These are phyloP conservation scores for Lemur catta DNA, from an alignment of 2,797 vertebrate species.

Conservation along the genomic window DNA sequence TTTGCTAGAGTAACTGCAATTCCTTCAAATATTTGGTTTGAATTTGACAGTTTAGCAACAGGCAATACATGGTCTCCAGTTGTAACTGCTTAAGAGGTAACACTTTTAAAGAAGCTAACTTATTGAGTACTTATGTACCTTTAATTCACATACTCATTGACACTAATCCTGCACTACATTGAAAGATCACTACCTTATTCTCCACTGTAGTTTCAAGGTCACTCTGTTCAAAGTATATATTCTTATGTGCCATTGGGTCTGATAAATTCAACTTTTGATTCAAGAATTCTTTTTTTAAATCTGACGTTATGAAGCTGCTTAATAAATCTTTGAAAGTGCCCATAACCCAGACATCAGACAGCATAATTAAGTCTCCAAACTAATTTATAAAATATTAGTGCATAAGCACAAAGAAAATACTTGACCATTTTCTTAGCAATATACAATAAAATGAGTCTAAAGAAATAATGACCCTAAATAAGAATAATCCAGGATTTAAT, in stretches of 20 bases:
- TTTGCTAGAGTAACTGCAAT: not conserved
- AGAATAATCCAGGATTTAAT: not conserved
- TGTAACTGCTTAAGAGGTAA: not conserved
- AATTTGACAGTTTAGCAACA: not conserved
- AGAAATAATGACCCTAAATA: not conserved
- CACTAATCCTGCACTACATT: not conserved
- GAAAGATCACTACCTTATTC: not conserved
- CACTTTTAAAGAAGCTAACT: not conserved
- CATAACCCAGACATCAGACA: not conserved
- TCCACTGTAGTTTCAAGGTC: not conserved
- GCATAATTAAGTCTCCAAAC: not conserved
- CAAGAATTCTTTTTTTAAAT: not conserved
- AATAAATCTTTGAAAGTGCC: not conserved
- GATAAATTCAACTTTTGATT: not conserved
- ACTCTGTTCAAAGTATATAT: not conserved
- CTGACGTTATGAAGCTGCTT: not conserved
- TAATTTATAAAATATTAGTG: not conserved
- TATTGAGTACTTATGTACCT: not conserved
- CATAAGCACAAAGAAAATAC: not conserved
- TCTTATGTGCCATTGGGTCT: not conserved
- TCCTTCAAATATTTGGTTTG: not conserved
- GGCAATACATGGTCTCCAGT: not conserved
- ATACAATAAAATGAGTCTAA: not conserved
- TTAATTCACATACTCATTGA: not conserved
- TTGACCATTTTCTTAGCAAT: not conserved